Evolutionary conservation across 1,140 invertebrate genomes (phyloP), one percentile per base, ranked within the genome.

Genomic region (Heliconius melpomene): DNA sequence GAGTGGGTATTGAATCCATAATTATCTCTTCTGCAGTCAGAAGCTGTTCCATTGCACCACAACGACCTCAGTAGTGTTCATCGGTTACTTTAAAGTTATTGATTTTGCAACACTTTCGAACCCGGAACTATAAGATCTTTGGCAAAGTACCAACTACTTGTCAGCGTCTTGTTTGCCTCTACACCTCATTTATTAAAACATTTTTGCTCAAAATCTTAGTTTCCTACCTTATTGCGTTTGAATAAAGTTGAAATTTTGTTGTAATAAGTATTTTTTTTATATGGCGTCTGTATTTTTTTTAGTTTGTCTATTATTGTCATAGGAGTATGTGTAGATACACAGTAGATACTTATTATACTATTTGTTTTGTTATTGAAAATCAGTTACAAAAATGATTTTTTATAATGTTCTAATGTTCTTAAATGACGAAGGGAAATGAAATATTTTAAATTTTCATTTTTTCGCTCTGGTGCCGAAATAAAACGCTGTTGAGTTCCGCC

Each of bases 101-200:
- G 23, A 29, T 66, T 66, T 7, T 16, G 60, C 26, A 66, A 66
- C 60, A 0, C 26, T 16, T 66, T 29, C 57, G 2, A 66, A 66
- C 60, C 57, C 74, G 74, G 74, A 76, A 76, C 32, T 66, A 13
- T 40, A 32, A 60, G n/a, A 76, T 26, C 36, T 66, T 75, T 75
- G 74, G 74, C 74, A 75, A 20, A 66, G 54, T 38, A 60, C 60
- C 74, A 66, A 66, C 74, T 32, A 11, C 74, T 60, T 66, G 74
- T 75, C 54, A 66, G 8, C 74, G 36, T 23, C 74, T 36, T 20
- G 36, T 72, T 72, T 36, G 38, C 36, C 3, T 40, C 20, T 3
- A 72, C 71, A 6, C 32, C 23, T 66, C 23, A 29, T 66, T 66
- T 66, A 5, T 66, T 66, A 29, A 66, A 66, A 66, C 26, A 16